Conservation (phyloP, 2,888 invertebrate genomes). For the Stenichneumon culpator region DNA sequence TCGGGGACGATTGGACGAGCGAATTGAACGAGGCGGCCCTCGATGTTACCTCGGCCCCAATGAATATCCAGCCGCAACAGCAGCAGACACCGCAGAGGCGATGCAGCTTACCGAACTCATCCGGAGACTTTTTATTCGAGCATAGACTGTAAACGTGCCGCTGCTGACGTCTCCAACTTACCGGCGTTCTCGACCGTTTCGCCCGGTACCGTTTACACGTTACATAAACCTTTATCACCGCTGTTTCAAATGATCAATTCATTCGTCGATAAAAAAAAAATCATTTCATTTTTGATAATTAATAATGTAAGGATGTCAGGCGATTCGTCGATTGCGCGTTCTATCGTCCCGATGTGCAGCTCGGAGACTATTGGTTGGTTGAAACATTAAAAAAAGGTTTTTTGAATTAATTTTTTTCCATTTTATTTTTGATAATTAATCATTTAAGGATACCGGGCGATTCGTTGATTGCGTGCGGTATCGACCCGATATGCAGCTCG, state of each 20-base stretch:
- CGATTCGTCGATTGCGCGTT: slow-evolving; percentile 28
- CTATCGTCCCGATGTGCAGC: slow-evolving; percentile 3
- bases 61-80: slow-evolving; percentile 36
- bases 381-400: too few relatives aligned
- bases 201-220: slow-evolving; percentile 44
- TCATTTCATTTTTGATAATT: not conserved
- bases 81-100: not conserved
- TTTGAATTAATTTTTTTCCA: too few relatives aligned
- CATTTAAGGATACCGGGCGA: slow-evolving; percentile 45
- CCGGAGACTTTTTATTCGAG: slow-evolving; percentile 10
- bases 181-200: slow-evolving; percentile 15
- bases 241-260: not conserved
- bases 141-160: slow-evolving; percentile 38
- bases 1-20: slow-evolving; percentile 15
- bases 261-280: too few relatives aligned
- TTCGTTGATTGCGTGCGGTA: slow-evolving; percentile 14
- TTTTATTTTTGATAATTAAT: not conserved
- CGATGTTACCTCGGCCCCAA: slow-evolving; percentile 47
- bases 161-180: slow-evolving; percentile 10
- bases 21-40: slow-evolving; percentile 1
- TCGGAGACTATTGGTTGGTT: too few relatives aligned
- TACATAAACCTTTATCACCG: slow-evolving; percentile 32
- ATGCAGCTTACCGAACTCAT: too few relatives aligned
- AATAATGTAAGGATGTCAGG: slow-evolving; percentile 45
- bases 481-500: slow-evolving; percentile 6